Evolutionary conservation across 2,113 vertebrate genomes (phyloP).

Genomic region (Crotophaga sulcirostris): DNA sequence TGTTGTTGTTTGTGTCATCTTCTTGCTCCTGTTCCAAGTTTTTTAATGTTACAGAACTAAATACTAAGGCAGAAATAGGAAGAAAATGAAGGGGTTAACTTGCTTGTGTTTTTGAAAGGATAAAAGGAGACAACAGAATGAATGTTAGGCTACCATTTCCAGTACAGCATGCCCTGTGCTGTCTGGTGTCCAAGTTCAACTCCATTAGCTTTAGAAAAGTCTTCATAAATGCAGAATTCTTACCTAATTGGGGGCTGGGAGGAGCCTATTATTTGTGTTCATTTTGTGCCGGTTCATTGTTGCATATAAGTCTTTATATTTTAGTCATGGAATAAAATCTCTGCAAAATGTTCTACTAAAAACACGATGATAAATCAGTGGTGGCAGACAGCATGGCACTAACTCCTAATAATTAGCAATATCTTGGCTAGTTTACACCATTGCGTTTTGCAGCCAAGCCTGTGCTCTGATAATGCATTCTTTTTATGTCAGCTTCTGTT

Average conservation of each 20-base stretch:
- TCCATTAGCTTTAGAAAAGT: neutral
- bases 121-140: neutral
- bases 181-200: neutral
- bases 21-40: neutral
- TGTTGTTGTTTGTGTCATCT: neutral
- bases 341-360: neutral
- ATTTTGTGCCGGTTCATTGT: neutral
- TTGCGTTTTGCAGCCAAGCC: neutral
- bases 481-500: neutral
- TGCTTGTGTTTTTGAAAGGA: neutral
- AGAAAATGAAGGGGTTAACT: neutral
- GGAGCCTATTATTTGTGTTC: neutral
- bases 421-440: neutral
- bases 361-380: neutral
- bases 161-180: neutral
- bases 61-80: neutral
- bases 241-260: neutral
- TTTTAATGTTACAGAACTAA: neutral
- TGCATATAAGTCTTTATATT: neutral
- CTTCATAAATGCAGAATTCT: neutral
- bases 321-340: neutral
- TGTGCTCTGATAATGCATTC: neutral
- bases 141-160: neutral
- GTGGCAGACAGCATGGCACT: neutral
- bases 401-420: neutral